These are phyloP conservation scores for Acanthococcus lagerstroemiae DNA, from an alignment of 2,888 invertebrate genomes.

Conservation along the genomic window DNA sequence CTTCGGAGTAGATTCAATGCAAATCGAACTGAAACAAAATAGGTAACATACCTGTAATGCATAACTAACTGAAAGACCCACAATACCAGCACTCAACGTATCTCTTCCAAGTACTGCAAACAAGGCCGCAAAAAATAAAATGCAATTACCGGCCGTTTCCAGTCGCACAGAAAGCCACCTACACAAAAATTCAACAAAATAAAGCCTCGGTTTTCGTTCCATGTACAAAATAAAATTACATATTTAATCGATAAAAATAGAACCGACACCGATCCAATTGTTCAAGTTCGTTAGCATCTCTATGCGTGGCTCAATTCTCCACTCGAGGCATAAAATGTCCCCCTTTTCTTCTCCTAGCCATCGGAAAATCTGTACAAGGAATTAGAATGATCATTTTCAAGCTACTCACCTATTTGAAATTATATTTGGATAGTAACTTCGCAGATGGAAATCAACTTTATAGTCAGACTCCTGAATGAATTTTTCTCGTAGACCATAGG, in stretches of 20 bases:
- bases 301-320: too few species aligned
- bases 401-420: slow-evolving; percentile 66
- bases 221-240: slow-evolving; percentile 6
- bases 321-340: too few species aligned
- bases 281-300: too few species aligned
- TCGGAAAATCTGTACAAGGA: not conserved
- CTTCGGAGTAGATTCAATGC: too few species aligned
- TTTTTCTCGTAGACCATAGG: slow-evolving; percentile 66
- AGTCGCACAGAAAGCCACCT: slow-evolving; percentile 91
- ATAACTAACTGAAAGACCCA: too few species aligned
- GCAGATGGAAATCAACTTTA: slow-evolving; percentile 85
- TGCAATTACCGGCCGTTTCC: slow-evolving; percentile 92
- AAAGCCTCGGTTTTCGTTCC: too few species aligned
- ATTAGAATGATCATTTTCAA: too few species aligned
- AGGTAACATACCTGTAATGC: slow-evolving; percentile 63
- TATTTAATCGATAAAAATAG: not conserved
- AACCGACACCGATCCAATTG: not conserved
- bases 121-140: slow-evolving; percentile 86
- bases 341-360: too few species aligned
- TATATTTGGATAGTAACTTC: slow-evolving; percentile 84
- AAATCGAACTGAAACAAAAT: too few species aligned
- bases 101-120: slow-evolving; percentile 78
- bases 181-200: too few species aligned
- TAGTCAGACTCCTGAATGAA: slow-evolving; percentile 81
- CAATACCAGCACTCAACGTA: slow-evolving; percentile 60